These are phyloP conservation scores for Mormoops blainvillei DNA, from an alignment of 2,113 vertebrate species.

Conservation along the genomic window DNA sequence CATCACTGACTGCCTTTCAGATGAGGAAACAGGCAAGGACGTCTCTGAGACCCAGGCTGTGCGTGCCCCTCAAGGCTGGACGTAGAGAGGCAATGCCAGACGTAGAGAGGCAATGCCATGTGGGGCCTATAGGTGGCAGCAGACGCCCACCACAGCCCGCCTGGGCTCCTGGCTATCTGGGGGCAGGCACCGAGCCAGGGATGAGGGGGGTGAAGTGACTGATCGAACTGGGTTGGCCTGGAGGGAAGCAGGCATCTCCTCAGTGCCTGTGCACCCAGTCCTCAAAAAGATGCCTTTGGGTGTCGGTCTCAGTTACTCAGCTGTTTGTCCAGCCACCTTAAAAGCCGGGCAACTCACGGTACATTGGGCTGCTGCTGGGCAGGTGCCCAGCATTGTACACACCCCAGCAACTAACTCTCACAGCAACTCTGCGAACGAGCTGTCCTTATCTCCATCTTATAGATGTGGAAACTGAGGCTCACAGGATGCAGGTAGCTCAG, in stretches of 20 bases:
- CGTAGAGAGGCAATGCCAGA: background rate
- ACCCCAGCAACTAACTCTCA: background rate
- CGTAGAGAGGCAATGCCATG: background rate
- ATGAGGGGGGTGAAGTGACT: fast-evolving
- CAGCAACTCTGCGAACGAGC: background rate
- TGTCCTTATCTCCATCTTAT: background rate
- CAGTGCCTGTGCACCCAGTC: background rate
- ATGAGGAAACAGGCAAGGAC: background rate
- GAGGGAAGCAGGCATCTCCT: background rate
- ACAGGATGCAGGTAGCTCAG: background rate
- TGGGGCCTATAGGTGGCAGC: constrained; percentile 77
- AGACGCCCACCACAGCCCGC: constrained; percentile 37
- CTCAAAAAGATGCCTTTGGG: background rate
- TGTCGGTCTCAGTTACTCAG: background rate
- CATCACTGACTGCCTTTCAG: fast-evolving
- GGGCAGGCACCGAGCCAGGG: background rate
- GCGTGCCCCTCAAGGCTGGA: background rate
- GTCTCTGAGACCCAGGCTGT: background rate
- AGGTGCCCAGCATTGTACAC: background rate
- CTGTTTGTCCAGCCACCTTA: background rate
- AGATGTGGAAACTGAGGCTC: background rate
- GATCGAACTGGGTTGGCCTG: background rate
- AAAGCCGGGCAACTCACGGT: background rate
- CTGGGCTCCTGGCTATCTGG: background rate
- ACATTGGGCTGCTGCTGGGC: background rate